A percentile compares a stretch with the other conserved stretches of the same genome.
Conservation (phyloP, 2,113 vertebrate genomes). For the Mugil cephalus region DNA sequence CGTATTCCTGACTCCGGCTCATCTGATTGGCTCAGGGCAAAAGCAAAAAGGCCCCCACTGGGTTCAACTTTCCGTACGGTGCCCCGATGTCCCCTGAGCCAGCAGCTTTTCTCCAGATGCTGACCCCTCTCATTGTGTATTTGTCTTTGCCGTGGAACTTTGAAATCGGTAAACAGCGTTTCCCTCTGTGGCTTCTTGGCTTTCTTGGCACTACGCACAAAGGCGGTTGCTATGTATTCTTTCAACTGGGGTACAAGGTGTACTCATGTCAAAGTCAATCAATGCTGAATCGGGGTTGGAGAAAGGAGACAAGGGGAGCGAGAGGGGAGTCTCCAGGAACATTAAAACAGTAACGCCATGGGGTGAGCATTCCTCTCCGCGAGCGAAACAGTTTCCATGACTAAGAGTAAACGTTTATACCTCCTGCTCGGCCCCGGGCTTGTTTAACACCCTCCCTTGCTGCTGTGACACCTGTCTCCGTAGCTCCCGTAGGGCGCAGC, state of each 20-base stretch:
- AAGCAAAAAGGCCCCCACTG: slow-evolving; percentile 19
- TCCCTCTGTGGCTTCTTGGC: slow-evolving; percentile 16
- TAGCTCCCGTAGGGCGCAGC: slow-evolving; percentile 52
- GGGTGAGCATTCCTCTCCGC: slow-evolving; percentile 73
- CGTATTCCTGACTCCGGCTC: slow-evolving; percentile 30
- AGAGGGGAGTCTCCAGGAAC: slow-evolving; percentile 10
- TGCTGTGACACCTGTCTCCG: slow-evolving; percentile 74
- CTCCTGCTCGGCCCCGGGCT: slow-evolving; percentile 61
- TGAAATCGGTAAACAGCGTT: slow-evolving; percentile 59
- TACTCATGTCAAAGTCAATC: slow-evolving; percentile 44
- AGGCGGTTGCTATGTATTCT: slow-evolving; percentile 45
- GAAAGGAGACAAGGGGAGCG: slow-evolving; percentile 8
- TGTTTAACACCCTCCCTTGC: slow-evolving; percentile 71
- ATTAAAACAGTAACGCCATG: slow-evolving; percentile 36
- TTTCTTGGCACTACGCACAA: slow-evolving; percentile 30
- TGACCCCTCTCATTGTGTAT: slow-evolving; percentile 48
- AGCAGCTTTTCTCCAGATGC: slow-evolving; percentile 57
- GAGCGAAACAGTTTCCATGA: slow-evolving; percentile 76
- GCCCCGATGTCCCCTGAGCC: slow-evolving; percentile 68
- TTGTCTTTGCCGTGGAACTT: slow-evolving; percentile 56
- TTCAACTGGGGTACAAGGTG: slow-evolving; percentile 24
- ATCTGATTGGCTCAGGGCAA: slow-evolving; percentile 51
- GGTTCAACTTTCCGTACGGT: slow-evolving; percentile 38
- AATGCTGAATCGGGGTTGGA: slow-evolving; percentile 28
- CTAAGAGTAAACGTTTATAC: slow-evolving; percentile 69